Base-by-base conservation (phyloP, 2,113 vertebrate genomes). In the Hirundichthys speculiger region DNA sequence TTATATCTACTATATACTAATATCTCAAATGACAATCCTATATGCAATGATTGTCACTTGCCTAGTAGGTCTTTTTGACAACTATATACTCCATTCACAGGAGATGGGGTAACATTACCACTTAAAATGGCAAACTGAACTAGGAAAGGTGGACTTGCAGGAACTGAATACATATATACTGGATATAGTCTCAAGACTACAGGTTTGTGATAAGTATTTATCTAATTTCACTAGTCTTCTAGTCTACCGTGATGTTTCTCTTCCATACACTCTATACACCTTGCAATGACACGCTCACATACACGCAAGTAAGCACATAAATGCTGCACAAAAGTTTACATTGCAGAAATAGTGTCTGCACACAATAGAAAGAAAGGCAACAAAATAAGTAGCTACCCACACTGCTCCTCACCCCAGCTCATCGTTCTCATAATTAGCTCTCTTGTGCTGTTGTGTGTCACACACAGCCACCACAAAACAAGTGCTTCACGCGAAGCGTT, bases 341-440 rank as follows among this genome's bases (percentile, higher is more conserved):
- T 92, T 73, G 79, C 54, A 48, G 76, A 87, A 86, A 84, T 85
- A 89, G 80, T 86, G 87, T 89, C 64, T 76, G 56, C 67, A 79
- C 38, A 90, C 90, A 92, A 90, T 90, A 77, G 86, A 87, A 85
- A 88, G 90, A 89, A 87, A 89, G 83, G 64, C 68, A 34, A 79
- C 62, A 69, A 88, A 89, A 90, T 89, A 90, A 89, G 87, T 89
- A 85, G 83, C 71, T 71, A 75, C 84, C 81, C 84, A 83, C 79
- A 80, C 84, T 68, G 81, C 86, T 77, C 86, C 81, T 90, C 83
- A 86, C 88, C 83, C 87, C 64, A 50, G 88, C 84, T 88, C 89
- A 87, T 87, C 88, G 80, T 76, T 72, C 81, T 87, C 85, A 92
- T 92, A 92, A 92, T 92, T 93, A 92, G 85, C 88, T 91, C 90